phyloP scores from a whole-genome alignment of 2,888 invertebrate species.

The Muscina levida region DNA sequence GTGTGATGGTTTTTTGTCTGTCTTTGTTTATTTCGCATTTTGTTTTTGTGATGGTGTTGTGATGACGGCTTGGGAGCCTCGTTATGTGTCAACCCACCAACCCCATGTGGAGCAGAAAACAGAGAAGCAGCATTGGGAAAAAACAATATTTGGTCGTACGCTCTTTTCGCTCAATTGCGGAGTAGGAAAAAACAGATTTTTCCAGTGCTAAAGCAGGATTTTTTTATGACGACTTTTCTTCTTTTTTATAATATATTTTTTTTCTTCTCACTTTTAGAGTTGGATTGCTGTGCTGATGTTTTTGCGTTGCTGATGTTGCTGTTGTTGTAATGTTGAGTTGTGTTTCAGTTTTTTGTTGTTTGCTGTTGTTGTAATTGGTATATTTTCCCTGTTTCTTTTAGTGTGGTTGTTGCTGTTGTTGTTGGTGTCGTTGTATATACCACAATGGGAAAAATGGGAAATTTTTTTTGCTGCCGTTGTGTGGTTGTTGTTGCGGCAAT shows the following conservation, averaged over 20 bases:
- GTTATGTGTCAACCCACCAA: conserved; percentile 56
- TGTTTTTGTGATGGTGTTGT: neutral
- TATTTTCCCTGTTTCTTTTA: conserved; percentile 59
- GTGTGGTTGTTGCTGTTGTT: conserved; percentile 29
- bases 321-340: conserved; percentile 1
- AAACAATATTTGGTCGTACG: conserved; percentile 54
- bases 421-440: conserved; percentile 71
- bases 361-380: conserved; percentile 31
- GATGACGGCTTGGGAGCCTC: neutral
- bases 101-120: conserved; percentile 56
- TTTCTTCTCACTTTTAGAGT: conserved; percentile 27
- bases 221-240: conserved; percentile 49
- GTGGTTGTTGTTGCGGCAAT: conserved; percentile 79
- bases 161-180: conserved; percentile 54
- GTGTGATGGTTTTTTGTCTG: neutral
- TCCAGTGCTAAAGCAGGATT: conserved; percentile 4
- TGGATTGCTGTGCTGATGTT: conserved; percentile 44
- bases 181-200: conserved; percentile 17
- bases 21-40: neutral
- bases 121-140: conserved; percentile 24
- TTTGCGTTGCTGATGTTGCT: conserved; percentile 34
- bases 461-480: conserved; percentile 76
- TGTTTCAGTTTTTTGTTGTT: neutral
- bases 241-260: conserved; percentile 45
- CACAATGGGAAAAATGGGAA: conserved; percentile 79